Evolutionary conservation across 2,113 vertebrate genomes (phyloP), one percentile per base, ranked within the genome.

Genomic region (Arenaria interpres): DNA sequence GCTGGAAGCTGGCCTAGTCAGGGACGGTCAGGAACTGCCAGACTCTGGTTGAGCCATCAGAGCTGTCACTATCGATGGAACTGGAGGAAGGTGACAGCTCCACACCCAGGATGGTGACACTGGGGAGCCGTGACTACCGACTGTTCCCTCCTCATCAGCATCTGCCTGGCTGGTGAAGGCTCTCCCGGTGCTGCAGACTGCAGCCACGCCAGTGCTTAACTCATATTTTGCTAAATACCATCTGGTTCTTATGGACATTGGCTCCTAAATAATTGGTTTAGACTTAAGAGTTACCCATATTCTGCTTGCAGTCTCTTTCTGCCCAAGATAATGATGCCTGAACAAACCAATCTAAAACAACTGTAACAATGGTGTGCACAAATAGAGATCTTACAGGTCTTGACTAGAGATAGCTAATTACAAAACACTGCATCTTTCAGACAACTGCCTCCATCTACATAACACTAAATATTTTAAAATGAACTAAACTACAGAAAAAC

Each of bases 51-150:
- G 1, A 59, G 39, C 10, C 10, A 7, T 41, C 22, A 54, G 43
- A 12, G 2, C 12, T 84, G n/a, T 80, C n/a, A 13, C 14, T 68
- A 18, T 14, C 73, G 80, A 25, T 84, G 14, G 59, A 76, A 59
- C 15, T 27, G 33, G 28, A 87, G 6, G 1, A 72, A 72, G 17
- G 11, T 60, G 53, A 15, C 43, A 86, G 22, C 11, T 83, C 21
- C 35, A 17, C 17, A 28, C 2, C 5, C 2, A 11, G 64, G 21
- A 45, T 32, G 16, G 64, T 13, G 6, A 6, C 23, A 64, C 15
- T 7, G 1, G 14, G 14, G 22, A 80, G 5, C 19, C 2, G 0
- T n/a, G n/a, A 23, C 25, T 24, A 14, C 14, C 3, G 8, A 86
- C 57, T 20, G 21, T 62, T 63, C 20, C 12, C 8, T 57, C 23